Evolutionary conservation across 2,797 vertebrate genomes (phyloP).

Genomic region (Eurystomus glaucurus): DNA sequence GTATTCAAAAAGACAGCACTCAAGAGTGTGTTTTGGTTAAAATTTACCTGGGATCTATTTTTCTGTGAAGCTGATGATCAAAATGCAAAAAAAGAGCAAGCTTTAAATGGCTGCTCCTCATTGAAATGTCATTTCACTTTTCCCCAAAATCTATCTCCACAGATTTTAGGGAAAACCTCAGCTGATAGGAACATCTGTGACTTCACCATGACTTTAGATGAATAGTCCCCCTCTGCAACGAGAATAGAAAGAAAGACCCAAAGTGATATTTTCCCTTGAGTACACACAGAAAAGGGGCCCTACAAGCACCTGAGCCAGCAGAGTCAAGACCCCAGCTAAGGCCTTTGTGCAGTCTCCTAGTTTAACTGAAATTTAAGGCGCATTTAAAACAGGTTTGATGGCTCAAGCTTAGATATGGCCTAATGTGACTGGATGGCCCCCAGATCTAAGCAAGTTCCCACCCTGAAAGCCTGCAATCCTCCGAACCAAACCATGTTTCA

Average conservation of each 20-base stretch:
- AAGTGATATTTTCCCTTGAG: fast-evolving
- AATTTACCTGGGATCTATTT: not conserved
- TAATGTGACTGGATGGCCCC: not conserved
- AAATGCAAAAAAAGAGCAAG: not conserved
- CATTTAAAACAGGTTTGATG: not conserved
- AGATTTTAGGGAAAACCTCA: not conserved
- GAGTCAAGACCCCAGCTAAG: fast-evolving
- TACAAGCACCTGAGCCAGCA: fast-evolving
- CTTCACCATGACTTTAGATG: not conserved
- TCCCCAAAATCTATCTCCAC: not conserved
- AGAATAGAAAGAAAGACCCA: not conserved
- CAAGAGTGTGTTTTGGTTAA: not conserved
- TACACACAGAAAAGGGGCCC: fast-evolving
- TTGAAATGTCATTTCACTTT: not conserved
- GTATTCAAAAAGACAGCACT: not conserved
- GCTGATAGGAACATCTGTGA: not conserved
- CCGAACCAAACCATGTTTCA: not conserved
- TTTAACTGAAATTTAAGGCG: not conserved
- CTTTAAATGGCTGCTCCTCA: not conserved
- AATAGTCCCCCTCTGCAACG: fast-evolving
- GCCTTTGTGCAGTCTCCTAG: not conserved
- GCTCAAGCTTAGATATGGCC: not conserved
- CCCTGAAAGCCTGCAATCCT: not conserved
- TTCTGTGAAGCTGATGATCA: not conserved
- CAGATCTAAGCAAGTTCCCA: not conserved